phyloP scores from a whole-genome alignment of 2,888 invertebrate species.

The Pristionchus maxplancki region DNA sequence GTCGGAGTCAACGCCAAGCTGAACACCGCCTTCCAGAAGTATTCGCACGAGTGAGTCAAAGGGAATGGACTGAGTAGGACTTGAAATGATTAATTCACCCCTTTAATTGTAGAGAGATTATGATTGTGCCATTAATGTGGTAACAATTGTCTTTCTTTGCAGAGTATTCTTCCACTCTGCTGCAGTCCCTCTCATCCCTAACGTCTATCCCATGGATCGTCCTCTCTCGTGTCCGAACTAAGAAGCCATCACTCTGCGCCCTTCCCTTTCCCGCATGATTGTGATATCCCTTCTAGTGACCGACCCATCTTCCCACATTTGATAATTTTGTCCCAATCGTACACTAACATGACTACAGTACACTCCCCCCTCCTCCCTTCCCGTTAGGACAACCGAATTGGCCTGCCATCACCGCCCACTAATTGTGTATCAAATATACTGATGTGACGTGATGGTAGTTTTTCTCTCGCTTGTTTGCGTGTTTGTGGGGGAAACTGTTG shows the following conservation, averaged over 20 bases:
- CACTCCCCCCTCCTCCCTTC: background rate
- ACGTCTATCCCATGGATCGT: background rate
- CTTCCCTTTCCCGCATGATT: background rate
- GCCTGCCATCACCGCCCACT: slow-evolving; percentile 34
- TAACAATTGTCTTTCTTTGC: background rate
- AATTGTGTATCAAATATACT: slow-evolving; percentile 49
- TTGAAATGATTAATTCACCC: background rate
- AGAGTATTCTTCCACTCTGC: slow-evolving; percentile 47
- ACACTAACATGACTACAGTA: slow-evolving; percentile 37
- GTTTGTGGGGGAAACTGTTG: background rate
- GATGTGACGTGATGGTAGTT: slow-evolving; percentile 14
- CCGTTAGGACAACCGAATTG: background rate
- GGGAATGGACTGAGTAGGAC: background rate
- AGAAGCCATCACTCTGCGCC: background rate
- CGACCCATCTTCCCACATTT: background rate
- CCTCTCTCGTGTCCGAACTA: slow-evolving; percentile 29
- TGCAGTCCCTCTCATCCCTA: slow-evolving; percentile 18
- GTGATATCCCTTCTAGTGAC: background rate
- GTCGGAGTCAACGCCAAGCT: slow-evolving; percentile 56
- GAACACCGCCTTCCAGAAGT: slow-evolving; percentile 68
- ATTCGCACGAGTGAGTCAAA: slow-evolving; percentile 69
- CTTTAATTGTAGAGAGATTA: background rate
- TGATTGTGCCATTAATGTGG: background rate
- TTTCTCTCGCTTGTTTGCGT: background rate
- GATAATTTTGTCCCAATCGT: background rate